Evolutionary conservation across 1,140 invertebrate genomes (phyloP).

Genomic region (Aphelinus certus): DNA sequence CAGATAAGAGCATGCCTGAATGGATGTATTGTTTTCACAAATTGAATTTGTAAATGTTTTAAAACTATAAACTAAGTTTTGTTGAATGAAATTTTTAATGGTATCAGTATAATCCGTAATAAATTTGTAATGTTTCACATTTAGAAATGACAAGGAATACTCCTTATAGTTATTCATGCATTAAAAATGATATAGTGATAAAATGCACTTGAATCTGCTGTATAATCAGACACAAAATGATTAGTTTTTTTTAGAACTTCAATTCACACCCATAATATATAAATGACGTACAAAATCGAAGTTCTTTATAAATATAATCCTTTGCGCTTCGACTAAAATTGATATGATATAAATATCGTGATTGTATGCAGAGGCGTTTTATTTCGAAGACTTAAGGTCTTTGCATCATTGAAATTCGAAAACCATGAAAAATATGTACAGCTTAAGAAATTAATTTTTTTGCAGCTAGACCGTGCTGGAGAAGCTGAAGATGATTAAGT

Average conservation of each 20-base stretch:
- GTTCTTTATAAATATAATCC: neutral
- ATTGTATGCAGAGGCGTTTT: too few relatives aligned
- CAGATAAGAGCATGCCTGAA: neutral
- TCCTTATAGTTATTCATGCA: neutral
- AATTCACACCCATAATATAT: neutral
- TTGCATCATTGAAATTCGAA: too few relatives aligned
- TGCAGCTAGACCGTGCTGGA: conserved; percentile 10
- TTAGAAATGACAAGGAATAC: too few relatives aligned
- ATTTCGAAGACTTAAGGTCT: too few relatives aligned
- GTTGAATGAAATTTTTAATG: too few relatives aligned
- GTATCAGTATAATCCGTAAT: too few relatives aligned
- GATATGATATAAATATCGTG: neutral
- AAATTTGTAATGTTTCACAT: too few relatives aligned
- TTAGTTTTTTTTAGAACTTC: neutral
- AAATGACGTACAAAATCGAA: neutral
- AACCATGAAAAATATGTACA: neutral
- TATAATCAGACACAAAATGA: conserved; percentile 3
- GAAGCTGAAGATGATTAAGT: conserved; percentile 16
- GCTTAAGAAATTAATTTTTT: conserved; percentile 21
- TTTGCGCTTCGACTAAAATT: neutral
- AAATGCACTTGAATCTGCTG: neutral
- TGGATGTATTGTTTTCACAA: neutral
- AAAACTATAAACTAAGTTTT: too few relatives aligned
- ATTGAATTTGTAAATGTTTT: too few relatives aligned
- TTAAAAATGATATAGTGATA: neutral